Evolutionary conservation across 2,113 vertebrate genomes (phyloP).

Genomic region (Gymnarchus niloticus): DNA sequence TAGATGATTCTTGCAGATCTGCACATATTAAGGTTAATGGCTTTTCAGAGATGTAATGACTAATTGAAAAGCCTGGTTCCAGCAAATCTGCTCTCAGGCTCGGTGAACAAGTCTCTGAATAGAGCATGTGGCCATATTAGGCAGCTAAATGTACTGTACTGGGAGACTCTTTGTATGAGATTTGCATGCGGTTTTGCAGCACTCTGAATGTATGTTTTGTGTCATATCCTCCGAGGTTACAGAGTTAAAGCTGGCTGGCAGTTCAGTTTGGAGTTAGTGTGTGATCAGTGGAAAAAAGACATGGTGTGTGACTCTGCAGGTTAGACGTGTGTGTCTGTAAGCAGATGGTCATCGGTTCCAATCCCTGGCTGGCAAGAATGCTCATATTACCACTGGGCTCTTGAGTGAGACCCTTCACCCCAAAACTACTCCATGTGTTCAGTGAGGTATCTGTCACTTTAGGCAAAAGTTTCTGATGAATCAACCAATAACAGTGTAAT

Average conservation of each 20-base stretch:
- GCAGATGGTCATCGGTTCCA: no score
- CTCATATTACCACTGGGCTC: no score
- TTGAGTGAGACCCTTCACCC: no score
- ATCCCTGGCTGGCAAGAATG: no score
- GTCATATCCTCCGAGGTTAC: no score
- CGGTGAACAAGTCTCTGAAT: neutral
- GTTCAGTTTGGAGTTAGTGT: neutral
- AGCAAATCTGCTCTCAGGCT: neutral
- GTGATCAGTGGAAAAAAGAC: neutral
- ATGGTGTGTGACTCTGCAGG: neutral
- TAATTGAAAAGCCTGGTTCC: neutral
- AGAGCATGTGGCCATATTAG: neutral
- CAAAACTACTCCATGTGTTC: no score
- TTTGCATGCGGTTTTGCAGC: neutral
- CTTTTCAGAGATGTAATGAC: neutral
- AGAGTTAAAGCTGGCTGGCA: neutral
- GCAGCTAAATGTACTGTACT: neutral
- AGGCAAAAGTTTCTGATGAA: no score
- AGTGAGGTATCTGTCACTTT: no score
- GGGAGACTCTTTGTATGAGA: neutral
- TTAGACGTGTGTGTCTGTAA: no score
- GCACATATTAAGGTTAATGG: neutral
- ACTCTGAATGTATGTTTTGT: neutral
- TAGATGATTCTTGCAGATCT: neutral
- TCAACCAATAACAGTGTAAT: no score